These are phyloP conservation scores for Cantharis nigra DNA, from an alignment of 2,888 invertebrate genomes.

Conservation along the genomic window DNA sequence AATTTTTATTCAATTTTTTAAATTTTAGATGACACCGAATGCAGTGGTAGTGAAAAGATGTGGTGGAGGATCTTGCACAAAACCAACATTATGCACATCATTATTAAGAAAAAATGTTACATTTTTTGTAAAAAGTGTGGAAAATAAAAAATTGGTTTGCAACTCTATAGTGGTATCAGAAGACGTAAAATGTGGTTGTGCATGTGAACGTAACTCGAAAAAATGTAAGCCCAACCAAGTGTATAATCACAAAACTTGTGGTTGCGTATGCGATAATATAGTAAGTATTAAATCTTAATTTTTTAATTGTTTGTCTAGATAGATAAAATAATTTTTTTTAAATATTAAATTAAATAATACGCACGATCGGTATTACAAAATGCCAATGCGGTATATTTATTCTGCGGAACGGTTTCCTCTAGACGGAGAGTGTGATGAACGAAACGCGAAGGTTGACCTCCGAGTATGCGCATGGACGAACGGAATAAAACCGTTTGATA, in stretches of 20 bases:
- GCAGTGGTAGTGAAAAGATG: conserved; percentile 47
- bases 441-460: background rate
- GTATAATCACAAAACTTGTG: conserved; percentile 43
- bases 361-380: background rate
- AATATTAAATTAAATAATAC: background rate
- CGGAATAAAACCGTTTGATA: background rate
- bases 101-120: conserved; percentile 31
- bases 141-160: conserved; percentile 35
- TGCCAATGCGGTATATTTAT: background rate
- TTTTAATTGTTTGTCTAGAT: background rate
- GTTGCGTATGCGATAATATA: conserved; percentile 46
- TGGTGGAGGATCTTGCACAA: conserved; percentile 45
- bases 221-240: conserved; percentile 42
- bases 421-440: background rate
- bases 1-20: background rate
- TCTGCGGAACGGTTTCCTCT: background rate
- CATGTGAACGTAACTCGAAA: conserved; percentile 38
- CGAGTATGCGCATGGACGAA: background rate
- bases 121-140: conserved; percentile 39
- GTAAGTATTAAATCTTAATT: conserved; percentile 30
- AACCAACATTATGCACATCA: conserved; percentile 42
- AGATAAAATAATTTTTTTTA: background rate
- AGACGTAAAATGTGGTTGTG: conserved; percentile 45
- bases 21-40: conserved; percentile 44
- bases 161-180: conserved; percentile 42